phyloP scores from a whole-genome alignment of 1,140 invertebrate genomes.

The Coenobita brevimanus region DNA sequence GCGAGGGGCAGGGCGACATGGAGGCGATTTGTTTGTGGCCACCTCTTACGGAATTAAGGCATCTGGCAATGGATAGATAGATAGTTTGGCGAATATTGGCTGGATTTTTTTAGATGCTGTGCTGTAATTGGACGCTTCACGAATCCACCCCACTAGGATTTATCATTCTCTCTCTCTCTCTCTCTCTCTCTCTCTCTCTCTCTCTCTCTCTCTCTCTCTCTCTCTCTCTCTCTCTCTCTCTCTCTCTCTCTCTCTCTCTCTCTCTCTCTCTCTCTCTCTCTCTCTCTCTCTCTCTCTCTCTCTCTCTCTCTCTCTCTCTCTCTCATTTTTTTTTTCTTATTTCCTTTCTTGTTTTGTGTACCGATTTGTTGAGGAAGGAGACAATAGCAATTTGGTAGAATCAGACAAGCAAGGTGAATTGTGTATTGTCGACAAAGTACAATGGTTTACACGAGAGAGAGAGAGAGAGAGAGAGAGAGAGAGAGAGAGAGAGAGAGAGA shows the following conservation, averaged over 20 bases:
- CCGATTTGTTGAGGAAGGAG: not conserved
- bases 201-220: not conserved
- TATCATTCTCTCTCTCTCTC: conserved; percentile 1
- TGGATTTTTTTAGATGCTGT: too few species aligned
- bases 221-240: not conserved
- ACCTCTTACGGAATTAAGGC: too few species aligned
- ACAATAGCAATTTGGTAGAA: not conserved
- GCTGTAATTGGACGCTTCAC: too few species aligned
- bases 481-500: not conserved
- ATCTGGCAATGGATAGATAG: too few species aligned
- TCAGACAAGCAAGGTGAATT: not conserved
- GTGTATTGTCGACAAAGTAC: not conserved
- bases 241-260: not conserved
- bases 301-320: not conserved
- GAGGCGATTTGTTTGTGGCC: too few species aligned
- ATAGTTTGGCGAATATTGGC: too few species aligned
- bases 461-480: conserved; percentile 27
- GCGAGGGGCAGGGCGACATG: too few species aligned
- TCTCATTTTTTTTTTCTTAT: not conserved
- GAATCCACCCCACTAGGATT: too few species aligned
- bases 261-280: not conserved
- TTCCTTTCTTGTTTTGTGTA: not conserved
- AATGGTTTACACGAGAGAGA: not conserved
- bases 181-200: not conserved
- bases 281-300: not conserved